These are phyloP conservation scores for Pedionomus torquatus DNA, from an alignment of 2,113 vertebrate genomes.

Conservation along the genomic window DNA sequence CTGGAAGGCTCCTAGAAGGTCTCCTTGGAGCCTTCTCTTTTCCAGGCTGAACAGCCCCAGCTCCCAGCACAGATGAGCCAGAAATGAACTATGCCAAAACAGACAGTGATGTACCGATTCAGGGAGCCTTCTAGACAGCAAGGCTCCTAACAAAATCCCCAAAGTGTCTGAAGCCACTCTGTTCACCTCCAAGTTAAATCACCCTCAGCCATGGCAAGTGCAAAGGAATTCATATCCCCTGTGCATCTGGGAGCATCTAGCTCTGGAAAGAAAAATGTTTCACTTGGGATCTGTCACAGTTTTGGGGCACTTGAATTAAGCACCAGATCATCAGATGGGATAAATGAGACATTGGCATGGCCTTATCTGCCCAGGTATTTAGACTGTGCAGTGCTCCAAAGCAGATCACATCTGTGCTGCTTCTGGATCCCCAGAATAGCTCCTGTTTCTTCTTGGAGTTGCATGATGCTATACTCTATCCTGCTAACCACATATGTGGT, in stretches of 20 bases:
- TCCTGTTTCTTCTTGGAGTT: background rate
- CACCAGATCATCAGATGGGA: background rate
- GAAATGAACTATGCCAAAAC: background rate
- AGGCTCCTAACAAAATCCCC: background rate
- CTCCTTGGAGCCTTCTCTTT: too few relatives aligned
- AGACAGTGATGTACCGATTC: fast-evolving
- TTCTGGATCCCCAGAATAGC: background rate
- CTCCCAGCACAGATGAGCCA: background rate
- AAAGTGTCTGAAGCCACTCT: background rate
- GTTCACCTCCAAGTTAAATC: background rate
- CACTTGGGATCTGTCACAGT: background rate
- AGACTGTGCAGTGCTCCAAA: background rate
- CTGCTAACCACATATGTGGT: background rate
- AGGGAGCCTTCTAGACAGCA: background rate
- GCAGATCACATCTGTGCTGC: background rate
- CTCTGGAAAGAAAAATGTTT: background rate
- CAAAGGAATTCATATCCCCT: background rate
- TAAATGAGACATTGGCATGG: background rate
- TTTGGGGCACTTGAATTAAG: background rate
- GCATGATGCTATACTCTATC: background rate
- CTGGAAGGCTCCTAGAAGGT: too few relatives aligned
- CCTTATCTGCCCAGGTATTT: background rate
- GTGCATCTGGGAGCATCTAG: background rate
- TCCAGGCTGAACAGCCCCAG: too few relatives aligned
- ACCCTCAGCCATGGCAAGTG: background rate